Conservation (phyloP, 2,113 vertebrate genomes). For the Seriola aureovittata region DNA sequence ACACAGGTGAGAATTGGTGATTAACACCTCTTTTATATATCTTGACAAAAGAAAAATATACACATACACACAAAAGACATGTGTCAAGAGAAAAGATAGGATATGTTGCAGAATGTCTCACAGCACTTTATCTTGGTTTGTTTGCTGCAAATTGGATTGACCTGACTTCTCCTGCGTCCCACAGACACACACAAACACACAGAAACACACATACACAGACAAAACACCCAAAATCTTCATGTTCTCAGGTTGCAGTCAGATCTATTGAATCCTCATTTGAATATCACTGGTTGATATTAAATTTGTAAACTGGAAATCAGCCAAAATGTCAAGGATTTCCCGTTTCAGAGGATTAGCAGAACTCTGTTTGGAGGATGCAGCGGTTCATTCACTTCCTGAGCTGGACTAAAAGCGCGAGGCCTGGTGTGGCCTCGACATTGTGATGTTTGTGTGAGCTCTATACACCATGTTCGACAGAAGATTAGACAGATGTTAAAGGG, state of each 20-base stretch:
- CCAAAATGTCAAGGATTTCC: slow-evolving; percentile 70
- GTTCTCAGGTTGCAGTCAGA: slow-evolving; percentile 25
- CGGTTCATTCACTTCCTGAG: slow-evolving; percentile 45
- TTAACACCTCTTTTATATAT: slow-evolving; percentile 43
- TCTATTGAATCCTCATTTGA: slow-evolving; percentile 59
- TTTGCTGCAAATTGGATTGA: slow-evolving; percentile 55
- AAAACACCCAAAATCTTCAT: slow-evolving; percentile 6
- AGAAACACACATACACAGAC: not conserved
- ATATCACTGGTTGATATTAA: slow-evolving; percentile 62
- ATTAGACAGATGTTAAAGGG: slow-evolving; percentile 73
- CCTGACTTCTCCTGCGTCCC: slow-evolving; percentile 9
- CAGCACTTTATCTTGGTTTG: slow-evolving; percentile 23
- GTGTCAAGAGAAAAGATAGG: slow-evolving; percentile 10
- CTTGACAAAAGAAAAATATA: slow-evolving; percentile 4
- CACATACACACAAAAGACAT: slow-evolving; percentile 15
- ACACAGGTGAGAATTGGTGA: slow-evolving; percentile 91
- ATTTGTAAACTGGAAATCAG: slow-evolving; percentile 55
- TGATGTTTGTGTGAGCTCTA: slow-evolving; percentile 33
- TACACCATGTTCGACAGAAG: slow-evolving; percentile 66
- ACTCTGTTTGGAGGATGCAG: slow-evolving; percentile 44
- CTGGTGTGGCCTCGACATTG: slow-evolving; percentile 35
- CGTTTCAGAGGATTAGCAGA: slow-evolving; percentile 63
- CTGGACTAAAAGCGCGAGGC: slow-evolving; percentile 51
- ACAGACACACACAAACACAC: not conserved
- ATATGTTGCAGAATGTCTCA: slow-evolving; percentile 15